Conservation (phyloP, 35 echinoderm and acorn worm genomes). For the Apostichopus parvimensis region DNA sequence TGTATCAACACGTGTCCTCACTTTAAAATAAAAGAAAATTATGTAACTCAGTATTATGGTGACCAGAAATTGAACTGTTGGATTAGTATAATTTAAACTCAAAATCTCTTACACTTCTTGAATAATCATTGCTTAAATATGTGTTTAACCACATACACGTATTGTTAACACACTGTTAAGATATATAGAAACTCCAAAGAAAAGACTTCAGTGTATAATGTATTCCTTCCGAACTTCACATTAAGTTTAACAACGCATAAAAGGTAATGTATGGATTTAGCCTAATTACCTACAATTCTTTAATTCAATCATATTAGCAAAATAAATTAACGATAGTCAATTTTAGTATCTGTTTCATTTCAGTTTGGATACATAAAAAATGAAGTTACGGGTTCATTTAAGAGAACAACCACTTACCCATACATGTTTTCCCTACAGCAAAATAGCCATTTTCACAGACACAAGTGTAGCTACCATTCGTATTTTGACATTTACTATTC, state of each 20-base stretch:
- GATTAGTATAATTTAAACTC: background rate
- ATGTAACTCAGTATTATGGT: background rate
- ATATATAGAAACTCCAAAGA: background rate
- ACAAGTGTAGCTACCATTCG: slow-evolving; percentile 29
- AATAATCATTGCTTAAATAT: background rate
- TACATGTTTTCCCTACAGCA: background rate
- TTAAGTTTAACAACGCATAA: background rate
- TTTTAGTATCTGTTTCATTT: background rate
- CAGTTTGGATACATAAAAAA: background rate
- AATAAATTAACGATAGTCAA: background rate
- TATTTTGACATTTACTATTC: slow-evolving; percentile 26
- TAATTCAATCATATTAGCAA: background rate
- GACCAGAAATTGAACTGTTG: background rate
- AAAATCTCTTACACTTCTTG: background rate
- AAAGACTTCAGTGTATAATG: background rate
- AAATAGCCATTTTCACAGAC: background rate
- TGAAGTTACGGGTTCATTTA: background rate
- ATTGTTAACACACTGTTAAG: background rate
- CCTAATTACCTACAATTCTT: background rate
- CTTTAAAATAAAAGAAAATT: too few relatives aligned
- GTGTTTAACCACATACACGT: background rate
- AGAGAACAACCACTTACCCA: background rate
- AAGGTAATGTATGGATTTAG: background rate
- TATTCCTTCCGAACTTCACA: background rate
- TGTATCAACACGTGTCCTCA: too few relatives aligned